Percentiles rank a stretch among this genome's conserved stretches.
These are phyloP conservation scores for Nannospalax galili DNA, from an alignment of 2,113 vertebrate genomes.

Conservation along the genomic window DNA sequence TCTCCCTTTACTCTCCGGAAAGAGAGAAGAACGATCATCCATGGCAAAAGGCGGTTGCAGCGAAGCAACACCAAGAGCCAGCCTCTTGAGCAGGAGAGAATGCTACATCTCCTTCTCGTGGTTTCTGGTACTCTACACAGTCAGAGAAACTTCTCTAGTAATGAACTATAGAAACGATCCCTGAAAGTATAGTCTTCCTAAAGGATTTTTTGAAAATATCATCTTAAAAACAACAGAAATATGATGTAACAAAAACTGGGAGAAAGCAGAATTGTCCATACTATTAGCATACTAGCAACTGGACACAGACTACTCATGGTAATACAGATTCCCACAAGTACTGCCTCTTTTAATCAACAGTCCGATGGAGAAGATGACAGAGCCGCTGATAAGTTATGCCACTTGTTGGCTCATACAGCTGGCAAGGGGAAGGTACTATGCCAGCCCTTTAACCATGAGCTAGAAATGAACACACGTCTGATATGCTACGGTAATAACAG, in stretches of 20 bases:
- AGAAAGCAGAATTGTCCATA: not conserved
- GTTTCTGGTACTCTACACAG: too few relatives aligned
- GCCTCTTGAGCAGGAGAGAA: too few relatives aligned
- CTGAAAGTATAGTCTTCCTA: too few relatives aligned
- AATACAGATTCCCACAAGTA: not conserved
- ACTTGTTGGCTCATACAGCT: not conserved
- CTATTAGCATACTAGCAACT: not conserved
- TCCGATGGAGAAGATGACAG: not conserved
- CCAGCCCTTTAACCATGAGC: not conserved
- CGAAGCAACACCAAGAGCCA: too few relatives aligned
- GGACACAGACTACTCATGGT: not conserved
- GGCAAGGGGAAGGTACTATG: not conserved
- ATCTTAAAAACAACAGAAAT: not conserved
- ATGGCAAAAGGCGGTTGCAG: too few relatives aligned
- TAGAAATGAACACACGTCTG: not conserved
- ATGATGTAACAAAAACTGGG: not conserved
- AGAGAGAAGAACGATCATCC: too few relatives aligned
- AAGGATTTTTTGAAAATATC: not conserved
- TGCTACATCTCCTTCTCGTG: too few relatives aligned
- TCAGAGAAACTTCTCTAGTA: too few relatives aligned
- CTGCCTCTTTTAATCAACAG: conserved; percentile 3
- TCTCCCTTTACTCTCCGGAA: too few relatives aligned
- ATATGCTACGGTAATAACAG: not conserved
- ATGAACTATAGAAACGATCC: too few relatives aligned
- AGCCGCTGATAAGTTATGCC: not conserved